Base-by-base conservation (phyloP, 2,113 vertebrate species). In the Odobenus rosmarus region DNA sequence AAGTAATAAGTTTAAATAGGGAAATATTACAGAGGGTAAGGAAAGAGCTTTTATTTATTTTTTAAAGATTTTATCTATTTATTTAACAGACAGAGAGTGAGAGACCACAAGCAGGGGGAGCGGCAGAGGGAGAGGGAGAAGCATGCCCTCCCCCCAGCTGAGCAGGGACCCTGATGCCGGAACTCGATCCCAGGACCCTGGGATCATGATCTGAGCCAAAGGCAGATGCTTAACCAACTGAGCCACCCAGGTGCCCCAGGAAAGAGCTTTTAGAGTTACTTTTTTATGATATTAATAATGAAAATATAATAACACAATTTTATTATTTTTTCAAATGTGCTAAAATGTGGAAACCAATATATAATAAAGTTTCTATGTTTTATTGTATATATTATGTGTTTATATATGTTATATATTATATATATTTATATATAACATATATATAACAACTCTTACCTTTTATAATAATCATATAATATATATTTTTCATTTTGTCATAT, bases 221-320 rank as follows among this genome's bases (percentile, higher is more conserved):
- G 31, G 28, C 15, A 33, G 31, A 33, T 14, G 16, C 31, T 67
- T 67, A 33, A 67, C 31, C 6, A 1, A 67, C 15, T 15, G 31
- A 67, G 62, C 31, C 28, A 33, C 62, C 14, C 62, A 67, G 62
- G 15, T 16, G 28, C 62, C 62, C 62, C 62, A 86, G 21, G 4
- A 19, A 61, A 93, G 18, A 84, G 2, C 1, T 92, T 92, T 95
- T 53, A 49, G 59, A 51, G 59, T 93, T 21, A 53, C 10, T 82
- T 82, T 82, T 91, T 84, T 86, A 42, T 92, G 28, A 67, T 59
- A 97, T 26, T 93, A 77, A 10, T 46, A 86, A 92, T 62, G 84
- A 82, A 96, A 93, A 76, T 23, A 67, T 13, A 84, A 74, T 67
- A n/a, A 85, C 26, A 80, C 28, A 74, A 51, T 1, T 71, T 77